Percentiles rank a stretch among this genome's conserved stretches.
Conservation (phyloP, 2,797 vertebrate genomes). For the Streptopelia turtur region DNA sequence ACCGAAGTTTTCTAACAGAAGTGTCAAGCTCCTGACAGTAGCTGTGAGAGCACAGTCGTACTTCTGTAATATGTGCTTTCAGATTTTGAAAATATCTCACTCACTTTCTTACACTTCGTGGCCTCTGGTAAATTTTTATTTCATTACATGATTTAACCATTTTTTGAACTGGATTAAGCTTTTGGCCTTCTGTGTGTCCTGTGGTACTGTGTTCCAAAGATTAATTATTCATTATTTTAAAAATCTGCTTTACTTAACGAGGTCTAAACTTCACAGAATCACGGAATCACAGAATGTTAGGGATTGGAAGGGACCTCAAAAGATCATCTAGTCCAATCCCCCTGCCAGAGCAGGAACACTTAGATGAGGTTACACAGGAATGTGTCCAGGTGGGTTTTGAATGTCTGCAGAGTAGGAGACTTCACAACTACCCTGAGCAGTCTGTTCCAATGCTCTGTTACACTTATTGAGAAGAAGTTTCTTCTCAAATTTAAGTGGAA, state of each 20-base stretch:
- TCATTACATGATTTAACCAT: not conserved
- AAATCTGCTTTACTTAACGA: not conserved
- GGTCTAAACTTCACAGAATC: not conserved
- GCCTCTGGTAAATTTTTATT: not conserved
- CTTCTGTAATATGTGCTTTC: not conserved
- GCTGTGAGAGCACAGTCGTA: rapidly evolving
- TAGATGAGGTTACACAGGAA: too few relatives aligned
- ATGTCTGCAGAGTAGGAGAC: too few relatives aligned
- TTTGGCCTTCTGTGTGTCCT: not conserved
- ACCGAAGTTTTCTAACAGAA: not conserved
- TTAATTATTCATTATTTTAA: not conserved
- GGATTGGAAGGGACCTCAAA: too few relatives aligned
- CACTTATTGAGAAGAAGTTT: too few relatives aligned
- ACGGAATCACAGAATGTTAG: too few relatives aligned
- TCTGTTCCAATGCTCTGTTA: too few relatives aligned
- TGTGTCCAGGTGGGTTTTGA: too few relatives aligned
- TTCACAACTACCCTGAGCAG: too few relatives aligned
- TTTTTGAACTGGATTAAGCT: not conserved
- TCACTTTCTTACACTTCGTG: not conserved
- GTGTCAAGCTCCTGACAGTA: not conserved
- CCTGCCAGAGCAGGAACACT: too few relatives aligned
- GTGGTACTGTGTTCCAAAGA: not conserved
- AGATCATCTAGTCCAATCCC: too few relatives aligned
- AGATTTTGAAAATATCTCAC: not conserved
- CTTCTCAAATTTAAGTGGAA: too few relatives aligned